Evolutionary conservation across 2,113 vertebrate species (phyloP).

Genomic region (Orthonyx spaldingii): DNA sequence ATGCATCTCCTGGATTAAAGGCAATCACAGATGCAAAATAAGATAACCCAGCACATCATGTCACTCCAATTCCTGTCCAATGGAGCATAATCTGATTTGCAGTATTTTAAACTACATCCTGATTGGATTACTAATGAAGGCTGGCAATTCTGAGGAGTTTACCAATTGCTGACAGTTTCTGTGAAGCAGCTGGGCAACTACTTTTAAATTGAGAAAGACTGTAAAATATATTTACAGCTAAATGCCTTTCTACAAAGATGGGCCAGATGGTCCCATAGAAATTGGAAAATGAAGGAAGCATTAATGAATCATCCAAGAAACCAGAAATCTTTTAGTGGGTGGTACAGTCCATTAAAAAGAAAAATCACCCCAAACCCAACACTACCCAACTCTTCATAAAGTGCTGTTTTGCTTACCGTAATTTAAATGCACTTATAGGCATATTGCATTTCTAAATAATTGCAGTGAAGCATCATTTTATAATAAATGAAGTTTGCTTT

Average conservation of each 20-base stretch:
- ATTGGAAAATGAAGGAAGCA: conserved; percentile 54
- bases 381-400: conserved; percentile 4
- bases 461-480: not conserved
- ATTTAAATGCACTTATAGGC: conserved; percentile 16
- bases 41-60: conserved; percentile 44
- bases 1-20: not conserved
- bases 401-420: not conserved
- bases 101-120: conserved; percentile 56
- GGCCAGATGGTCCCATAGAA: conserved; percentile 63
- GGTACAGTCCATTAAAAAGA: conserved; percentile 54
- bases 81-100: conserved; percentile 44
- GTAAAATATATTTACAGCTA: conserved; percentile 62
- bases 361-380: conserved; percentile 33
- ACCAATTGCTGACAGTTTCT: conserved; percentile 57
- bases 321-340: conserved; percentile 46
- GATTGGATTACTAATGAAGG: conserved; percentile 60
- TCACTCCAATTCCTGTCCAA: conserved; percentile 29
- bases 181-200: conserved; percentile 62
- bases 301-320: conserved; percentile 61
- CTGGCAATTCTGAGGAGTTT: conserved; percentile 49
- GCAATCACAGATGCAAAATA: conserved; percentile 45
- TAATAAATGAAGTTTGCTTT: not conserved
- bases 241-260: conserved; percentile 50
- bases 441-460: conserved; percentile 34
- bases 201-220: conserved; percentile 61